Evolutionary conservation across 2,888 invertebrate species (phyloP), one percentile per base, ranked within the genome.

Genomic region (Nematopogon swammerdamellus): DNA sequence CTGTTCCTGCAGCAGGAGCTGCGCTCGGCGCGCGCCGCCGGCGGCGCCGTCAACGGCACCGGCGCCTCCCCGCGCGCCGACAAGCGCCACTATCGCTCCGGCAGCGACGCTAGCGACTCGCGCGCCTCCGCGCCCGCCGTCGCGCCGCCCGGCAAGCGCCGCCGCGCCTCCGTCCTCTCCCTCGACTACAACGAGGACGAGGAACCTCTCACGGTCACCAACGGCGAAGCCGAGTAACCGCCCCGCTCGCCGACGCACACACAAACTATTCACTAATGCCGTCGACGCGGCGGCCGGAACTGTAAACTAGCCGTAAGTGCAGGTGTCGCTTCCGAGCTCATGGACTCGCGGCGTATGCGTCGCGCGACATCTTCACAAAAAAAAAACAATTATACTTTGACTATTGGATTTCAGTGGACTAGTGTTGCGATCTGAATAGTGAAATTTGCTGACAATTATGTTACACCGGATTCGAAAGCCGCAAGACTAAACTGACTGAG

Each of bases 1-100:
- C 84, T 93, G 70, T 92, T 92, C 73, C 82, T 97, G 52, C 97
- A 97, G 65, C 93, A 95, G 68, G 95, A 97, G 72, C 76, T 97
- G 53, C 87, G 93, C 52, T 92, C 93, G 60, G 84, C 91, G 11
- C 79, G 77, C 52, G 72, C 77, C 30, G 56, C 57, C 10, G 57
- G 54, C 47, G 51, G 55, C 30, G 64, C 67, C 2, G 70, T 76
- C 53, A 80, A 80, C 58, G 76, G 79, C 52, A 58, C 63, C 52
- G 58, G 63, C 44, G 54, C 66, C 2, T 60, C 70, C 16, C 67
- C 72, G 20, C 57, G 56, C 44, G 63, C 67, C 10, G 79, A 76
- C 53, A 80, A 79, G 62, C 70, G 77, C 54, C 61, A 71, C 18
- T 73, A 73, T 60, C 53, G 53, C 49, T 74, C 72, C 4, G 72